Evolutionary conservation across 2,888 invertebrate species (phyloP), one percentile per base, ranked within the genome.

Genomic region (Argynnis bischoffii): DNA sequence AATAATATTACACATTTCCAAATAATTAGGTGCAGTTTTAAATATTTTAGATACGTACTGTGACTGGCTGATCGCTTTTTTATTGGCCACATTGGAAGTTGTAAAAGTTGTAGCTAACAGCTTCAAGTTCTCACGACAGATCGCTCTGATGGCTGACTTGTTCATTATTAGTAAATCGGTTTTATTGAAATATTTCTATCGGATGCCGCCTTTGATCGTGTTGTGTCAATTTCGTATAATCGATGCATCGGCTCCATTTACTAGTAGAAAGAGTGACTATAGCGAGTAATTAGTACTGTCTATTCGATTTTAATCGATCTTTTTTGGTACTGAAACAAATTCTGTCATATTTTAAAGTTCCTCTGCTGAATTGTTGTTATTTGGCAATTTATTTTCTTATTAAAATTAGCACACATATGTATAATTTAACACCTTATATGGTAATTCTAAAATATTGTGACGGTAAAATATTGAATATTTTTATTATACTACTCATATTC

Each of bases 131-230:
- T 92, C 91, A 91, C 91, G 90, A 91, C 91, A 91, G 87, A 88
- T 90, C 85, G 82, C 77, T 74, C 79, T 83, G 84, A 86, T 85
- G 81, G 84, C 83, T 80, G 82, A 85, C 81, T 81, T 80, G 86
- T 89, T 90, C 89, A 87, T 92, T 91, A 91, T 90, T 89, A 88
- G 89, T 87, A 87, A 88, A 90, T 91, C 87, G 83, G 84, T 88
- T 89, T 90, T 91, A 91, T 90, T 89, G 87, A 83, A 87, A 83
- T 80, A 76, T 74, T 72, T 77, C 64, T 26, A 66, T 60, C 81
- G 73, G 79, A 80, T 76, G 83, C 89, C 89, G 89, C 84, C 89
- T 90, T 90, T 89, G 89, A 89, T 87, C 82, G 75, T 70, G 75
- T 78, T 79, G 79, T 88, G 88, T 88, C 90, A 87, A 86, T 88